These are phyloP conservation scores for Polypterus bichir DNA, from an alignment of 2,113 vertebrate species.

Conservation along the genomic window DNA sequence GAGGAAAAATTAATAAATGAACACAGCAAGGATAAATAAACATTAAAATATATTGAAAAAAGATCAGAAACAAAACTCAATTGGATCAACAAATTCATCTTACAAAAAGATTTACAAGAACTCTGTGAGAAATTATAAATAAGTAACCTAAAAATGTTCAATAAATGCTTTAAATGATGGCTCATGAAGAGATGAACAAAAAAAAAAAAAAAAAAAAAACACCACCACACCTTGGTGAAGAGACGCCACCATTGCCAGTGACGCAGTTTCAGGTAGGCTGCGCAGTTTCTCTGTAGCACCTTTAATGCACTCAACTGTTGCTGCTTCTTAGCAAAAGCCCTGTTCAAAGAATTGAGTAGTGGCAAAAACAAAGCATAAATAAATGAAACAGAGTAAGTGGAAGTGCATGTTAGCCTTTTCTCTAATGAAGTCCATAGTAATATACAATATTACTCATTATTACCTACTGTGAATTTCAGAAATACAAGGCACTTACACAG, in stretches of 20 bases:
- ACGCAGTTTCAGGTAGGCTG: conserved; percentile 84
- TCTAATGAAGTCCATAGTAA: background rate
- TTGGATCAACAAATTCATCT: no score
- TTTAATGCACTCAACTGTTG: conserved; percentile 92
- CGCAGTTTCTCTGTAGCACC: conserved; percentile 93
- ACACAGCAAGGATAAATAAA: no score
- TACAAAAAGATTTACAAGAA: no score
- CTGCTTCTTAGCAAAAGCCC: conserved; percentile 92
- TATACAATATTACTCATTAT: background rate
- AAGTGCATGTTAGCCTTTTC: background rate
- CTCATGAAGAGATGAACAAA: background rate
- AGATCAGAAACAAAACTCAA: no score
- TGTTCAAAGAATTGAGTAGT: no score
- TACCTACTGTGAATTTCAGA: no score
- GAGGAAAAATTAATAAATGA: no score
- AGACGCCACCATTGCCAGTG: conserved; percentile 99
- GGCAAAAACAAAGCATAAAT: background rate
- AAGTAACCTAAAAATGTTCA: no score
- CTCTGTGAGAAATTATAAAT: no score
- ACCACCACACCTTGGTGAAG: conserved; percentile 86
- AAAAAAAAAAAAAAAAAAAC: background rate
- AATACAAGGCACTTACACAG: conserved; percentile 5
- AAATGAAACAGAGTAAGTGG: background rate
- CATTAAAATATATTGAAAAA: no score
- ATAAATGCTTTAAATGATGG: background rate